Evolutionary conservation across 2,888 invertebrate genomes (phyloP).

Genomic region (Argyresthia albistria): DNA sequence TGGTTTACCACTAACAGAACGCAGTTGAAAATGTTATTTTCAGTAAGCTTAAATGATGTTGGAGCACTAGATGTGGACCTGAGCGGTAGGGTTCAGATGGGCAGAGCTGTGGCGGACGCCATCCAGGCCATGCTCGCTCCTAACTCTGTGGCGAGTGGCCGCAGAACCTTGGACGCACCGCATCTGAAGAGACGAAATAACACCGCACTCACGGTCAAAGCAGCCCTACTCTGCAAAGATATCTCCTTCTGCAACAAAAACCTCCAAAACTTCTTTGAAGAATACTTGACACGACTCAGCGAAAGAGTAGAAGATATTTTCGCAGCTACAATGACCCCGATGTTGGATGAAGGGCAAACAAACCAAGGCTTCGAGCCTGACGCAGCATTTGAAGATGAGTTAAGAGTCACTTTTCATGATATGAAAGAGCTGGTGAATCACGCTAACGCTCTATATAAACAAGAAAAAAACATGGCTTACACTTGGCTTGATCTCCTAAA

Average conservation of each 20-base stretch:
- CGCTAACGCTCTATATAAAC: constrained; percentile 16
- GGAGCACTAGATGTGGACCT: constrained; percentile 39
- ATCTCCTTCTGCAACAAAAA: constrained; percentile 28
- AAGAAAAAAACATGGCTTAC: constrained; percentile 19
- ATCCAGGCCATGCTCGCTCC: constrained; percentile 15
- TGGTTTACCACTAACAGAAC: too few relatives aligned
- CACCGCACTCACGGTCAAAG: too few relatives aligned
- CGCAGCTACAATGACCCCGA: neutral
- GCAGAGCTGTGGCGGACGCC: constrained; percentile 39
- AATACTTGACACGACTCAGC: constrained; percentile 30
- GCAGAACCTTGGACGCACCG: too few relatives aligned
- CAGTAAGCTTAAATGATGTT: too few relatives aligned
- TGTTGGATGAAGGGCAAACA: constrained; percentile 4
- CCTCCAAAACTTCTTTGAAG: constrained; percentile 26
- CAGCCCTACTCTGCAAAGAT: constrained; percentile 28
- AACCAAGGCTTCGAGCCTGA: constrained; percentile 12
- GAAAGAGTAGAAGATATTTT: constrained; percentile 28
- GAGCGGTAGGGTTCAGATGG: constrained; percentile 40
- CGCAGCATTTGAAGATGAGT: constrained; percentile 17
- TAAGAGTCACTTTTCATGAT: constrained; percentile 19
- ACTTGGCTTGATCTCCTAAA: constrained; percentile 37
- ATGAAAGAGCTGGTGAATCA: constrained; percentile 26
- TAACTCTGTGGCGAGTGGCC: too few relatives aligned
- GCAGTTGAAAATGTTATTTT: too few relatives aligned
- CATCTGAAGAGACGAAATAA: too few relatives aligned